A percentile compares a stretch with the other conserved stretches of the same genome.
These are phyloP conservation scores for Urosaurus nigricauda DNA, from an alignment of 2,797 vertebrate genomes.

Conservation along the genomic window DNA sequence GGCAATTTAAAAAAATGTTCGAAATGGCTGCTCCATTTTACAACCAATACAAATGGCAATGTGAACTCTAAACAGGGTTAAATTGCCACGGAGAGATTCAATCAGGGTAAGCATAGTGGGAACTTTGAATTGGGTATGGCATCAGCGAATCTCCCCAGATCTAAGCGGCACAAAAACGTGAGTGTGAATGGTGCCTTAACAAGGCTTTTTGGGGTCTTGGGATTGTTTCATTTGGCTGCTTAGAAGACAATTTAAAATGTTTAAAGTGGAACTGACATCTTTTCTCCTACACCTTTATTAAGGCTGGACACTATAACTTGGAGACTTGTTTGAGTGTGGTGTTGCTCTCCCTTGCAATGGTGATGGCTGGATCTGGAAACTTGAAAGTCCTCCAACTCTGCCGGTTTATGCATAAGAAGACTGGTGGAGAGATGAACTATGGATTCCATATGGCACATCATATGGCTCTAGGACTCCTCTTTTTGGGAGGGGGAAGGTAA, in stretches of 20 bases:
- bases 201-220: neutral
- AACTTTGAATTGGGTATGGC: no score
- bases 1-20: no score
- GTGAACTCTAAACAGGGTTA: no score
- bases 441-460: constrained; percentile 98
- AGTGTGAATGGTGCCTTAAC: neutral
- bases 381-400: constrained; percentile 95
- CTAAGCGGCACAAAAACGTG: no score
- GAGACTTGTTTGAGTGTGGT: constrained; percentile 95
- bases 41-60: no score
- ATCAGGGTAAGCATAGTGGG: no score
- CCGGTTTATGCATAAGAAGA: constrained; percentile 95
- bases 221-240: rapidly evolving
- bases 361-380: constrained; percentile 96
- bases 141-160: no score
- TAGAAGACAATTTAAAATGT: neutral
- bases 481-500: constrained; percentile 96
- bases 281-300: constrained; percentile 7
- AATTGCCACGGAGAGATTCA: no score
- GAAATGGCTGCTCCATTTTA: no score
- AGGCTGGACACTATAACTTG: constrained; percentile 95
- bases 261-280: constrained; percentile 17
- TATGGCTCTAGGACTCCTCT: constrained; percentile 96
- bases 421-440: constrained; percentile 96
- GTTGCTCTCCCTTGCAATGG: constrained; percentile 93